phyloP scores from a whole-genome alignment of 2,113 vertebrate genomes.

The Acanthochromis polyacanthus region DNA sequence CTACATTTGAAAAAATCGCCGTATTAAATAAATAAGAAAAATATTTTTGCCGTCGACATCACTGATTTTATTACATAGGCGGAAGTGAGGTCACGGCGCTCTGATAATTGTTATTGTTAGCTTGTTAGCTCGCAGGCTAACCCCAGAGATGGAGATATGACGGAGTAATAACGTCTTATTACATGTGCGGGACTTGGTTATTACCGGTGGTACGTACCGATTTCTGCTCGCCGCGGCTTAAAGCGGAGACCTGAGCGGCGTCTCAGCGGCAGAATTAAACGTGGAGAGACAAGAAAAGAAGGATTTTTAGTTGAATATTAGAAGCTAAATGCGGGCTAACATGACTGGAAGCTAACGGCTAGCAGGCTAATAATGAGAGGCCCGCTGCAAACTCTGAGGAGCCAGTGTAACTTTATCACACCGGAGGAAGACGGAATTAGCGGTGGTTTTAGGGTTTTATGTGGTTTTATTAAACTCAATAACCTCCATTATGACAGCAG shows the following conservation, averaged over 20 bases:
- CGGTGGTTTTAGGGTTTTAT: neutral
- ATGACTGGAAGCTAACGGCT: constrained; percentile 35
- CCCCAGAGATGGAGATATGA: constrained; percentile 76
- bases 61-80: constrained; percentile 6
- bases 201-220: constrained; percentile 80
- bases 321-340: constrained; percentile 61
- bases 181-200: constrained; percentile 74
- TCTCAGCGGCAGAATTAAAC: constrained; percentile 30
- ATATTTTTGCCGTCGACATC: no score
- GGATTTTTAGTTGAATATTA: constrained; percentile 55
- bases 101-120: constrained; percentile 86
- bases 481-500: neutral
- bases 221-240: constrained; percentile 27
- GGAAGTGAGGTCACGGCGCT: constrained; percentile 74
- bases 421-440: neutral
- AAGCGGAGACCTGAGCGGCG: neutral
- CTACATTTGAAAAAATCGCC: neutral
- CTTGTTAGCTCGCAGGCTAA: constrained; percentile 77
- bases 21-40: no score
- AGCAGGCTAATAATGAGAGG: neutral
- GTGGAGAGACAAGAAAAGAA: constrained; percentile 27
- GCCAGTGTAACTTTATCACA: neutral
- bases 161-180: constrained; percentile 81
- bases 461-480: neutral
- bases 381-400: neutral